phyloP scores from a whole-genome alignment of 1,140 invertebrate genomes.

The Drosophila burlai region DNA sequence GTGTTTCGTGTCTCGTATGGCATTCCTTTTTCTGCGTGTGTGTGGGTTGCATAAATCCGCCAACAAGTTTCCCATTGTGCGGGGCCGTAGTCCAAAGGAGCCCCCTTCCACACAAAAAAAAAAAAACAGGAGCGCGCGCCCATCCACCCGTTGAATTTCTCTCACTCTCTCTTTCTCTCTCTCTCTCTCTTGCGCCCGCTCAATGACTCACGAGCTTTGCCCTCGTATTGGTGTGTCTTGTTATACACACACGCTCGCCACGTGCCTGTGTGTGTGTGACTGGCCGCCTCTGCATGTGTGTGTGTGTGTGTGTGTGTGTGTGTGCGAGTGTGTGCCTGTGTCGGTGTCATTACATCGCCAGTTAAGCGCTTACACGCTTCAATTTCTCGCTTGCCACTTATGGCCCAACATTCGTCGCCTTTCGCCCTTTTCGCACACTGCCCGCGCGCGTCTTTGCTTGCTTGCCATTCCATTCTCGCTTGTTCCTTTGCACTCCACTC shows the following conservation, averaged over 20 bases:
- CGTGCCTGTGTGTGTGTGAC: constrained; percentile 15
- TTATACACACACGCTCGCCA: constrained; percentile 36
- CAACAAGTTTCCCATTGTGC: constrained; percentile 84
- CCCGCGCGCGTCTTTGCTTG: constrained; percentile 23
- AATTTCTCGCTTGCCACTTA: constrained; percentile 77
- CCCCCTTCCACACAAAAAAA: background rate
- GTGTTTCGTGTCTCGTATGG: constrained; percentile 12
- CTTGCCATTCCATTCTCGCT: constrained; percentile 22
- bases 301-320: background rate
- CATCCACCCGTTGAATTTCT: constrained; percentile 20
- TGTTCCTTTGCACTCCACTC: constrained; percentile 1
- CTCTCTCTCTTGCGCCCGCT: background rate
- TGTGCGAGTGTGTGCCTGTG: constrained; percentile 30
- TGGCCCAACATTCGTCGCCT: constrained; percentile 66
- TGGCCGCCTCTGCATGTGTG: background rate
- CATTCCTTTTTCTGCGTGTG: constrained; percentile 29
- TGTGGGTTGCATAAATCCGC: constrained; percentile 77
- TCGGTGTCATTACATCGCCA: constrained; percentile 70
- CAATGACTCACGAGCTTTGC: constrained; percentile 46
- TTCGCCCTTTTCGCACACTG: constrained; percentile 30
- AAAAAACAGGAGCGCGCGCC: background rate
- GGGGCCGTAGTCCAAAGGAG: constrained; percentile 39
- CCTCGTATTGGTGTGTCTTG: constrained; percentile 39
- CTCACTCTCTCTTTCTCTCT: background rate
- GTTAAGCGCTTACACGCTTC: constrained; percentile 82